A percentile compares a stretch with the other conserved stretches of the same genome.
Conservation (phyloP, 2,888 invertebrate species). For the Drosophila setosimentum region DNA sequence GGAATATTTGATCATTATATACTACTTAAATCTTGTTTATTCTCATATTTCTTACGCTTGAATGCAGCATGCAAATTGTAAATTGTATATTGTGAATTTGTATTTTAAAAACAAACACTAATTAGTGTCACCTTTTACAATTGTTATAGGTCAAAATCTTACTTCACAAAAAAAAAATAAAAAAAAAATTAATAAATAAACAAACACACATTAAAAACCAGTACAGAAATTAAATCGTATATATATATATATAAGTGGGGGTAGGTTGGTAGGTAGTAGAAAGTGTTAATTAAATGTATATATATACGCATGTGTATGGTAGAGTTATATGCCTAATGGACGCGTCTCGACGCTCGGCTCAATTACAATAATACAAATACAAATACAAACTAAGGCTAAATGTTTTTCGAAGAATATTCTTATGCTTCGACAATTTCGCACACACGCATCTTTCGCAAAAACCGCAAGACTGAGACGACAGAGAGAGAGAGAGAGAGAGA, state of each 20-base stretch:
- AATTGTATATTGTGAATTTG: slow-evolving; percentile 34
- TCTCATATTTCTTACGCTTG: slow-evolving; percentile 29
- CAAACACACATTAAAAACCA: slow-evolving; percentile 18
- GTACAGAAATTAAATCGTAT: slow-evolving; percentile 25
- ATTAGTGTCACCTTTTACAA: slow-evolving; percentile 30
- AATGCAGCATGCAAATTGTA: slow-evolving; percentile 17
- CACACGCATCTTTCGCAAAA: slow-evolving; percentile 6
- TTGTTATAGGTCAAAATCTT: slow-evolving; percentile 25
- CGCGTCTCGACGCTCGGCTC: slow-evolving; percentile 43
- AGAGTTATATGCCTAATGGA: slow-evolving; percentile 39
- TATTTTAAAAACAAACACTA: slow-evolving; percentile 24
- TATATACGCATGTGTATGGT: slow-evolving; percentile 39
- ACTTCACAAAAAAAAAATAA: slow-evolving; percentile 5
- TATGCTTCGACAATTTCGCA: slow-evolving; percentile 9
- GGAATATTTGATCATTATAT: slow-evolving; percentile 58
- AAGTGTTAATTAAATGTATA: slow-evolving; percentile 27
- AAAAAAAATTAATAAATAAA: slow-evolving; percentile 7
- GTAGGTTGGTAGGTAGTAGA: slow-evolving; percentile 7
- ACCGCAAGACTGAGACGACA: neutral
- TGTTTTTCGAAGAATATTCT: slow-evolving; percentile 32
- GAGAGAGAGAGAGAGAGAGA: neutral
- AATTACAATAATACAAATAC: slow-evolving; percentile 57
- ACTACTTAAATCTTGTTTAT: slow-evolving; percentile 53
- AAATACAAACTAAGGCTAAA: slow-evolving; percentile 51
- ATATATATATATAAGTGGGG: slow-evolving; percentile 20